phyloP scores from a whole-genome alignment of 2,113 vertebrate species.

The Pseudorhombus dupliciocellatus region DNA sequence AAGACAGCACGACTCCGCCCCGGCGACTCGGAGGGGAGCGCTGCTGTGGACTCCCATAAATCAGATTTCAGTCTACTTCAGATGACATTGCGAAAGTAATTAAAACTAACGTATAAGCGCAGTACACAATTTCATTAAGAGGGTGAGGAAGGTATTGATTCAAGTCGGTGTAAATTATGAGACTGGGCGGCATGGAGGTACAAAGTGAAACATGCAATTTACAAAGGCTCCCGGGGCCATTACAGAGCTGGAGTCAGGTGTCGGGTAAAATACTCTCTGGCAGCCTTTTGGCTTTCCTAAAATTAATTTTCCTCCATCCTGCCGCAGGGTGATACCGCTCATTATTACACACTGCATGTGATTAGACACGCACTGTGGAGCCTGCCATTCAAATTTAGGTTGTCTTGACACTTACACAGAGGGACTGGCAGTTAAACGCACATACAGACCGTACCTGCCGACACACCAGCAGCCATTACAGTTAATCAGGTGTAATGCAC shows the following conservation, averaged over 20 bases:
- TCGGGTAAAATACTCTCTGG: constrained; percentile 31
- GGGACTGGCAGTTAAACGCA: constrained; percentile 2
- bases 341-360: constrained; percentile 38
- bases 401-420: neutral
- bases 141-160: constrained; percentile 36
- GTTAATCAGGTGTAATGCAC: too few species aligned
- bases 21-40: neutral
- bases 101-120: constrained; percentile 19
- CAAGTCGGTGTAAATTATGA: constrained; percentile 40
- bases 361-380: constrained; percentile 41
- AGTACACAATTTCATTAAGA: constrained; percentile 37
- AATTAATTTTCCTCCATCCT: constrained; percentile 19
- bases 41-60: neutral
- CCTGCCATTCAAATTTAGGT: neutral
- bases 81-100: constrained; percentile 28
- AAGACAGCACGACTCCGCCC: neutral
- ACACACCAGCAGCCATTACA: neutral
- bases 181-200: constrained; percentile 5
- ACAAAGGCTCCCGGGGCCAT: constrained; percentile 24
- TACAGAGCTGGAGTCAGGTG: constrained; percentile 32
- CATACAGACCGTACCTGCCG: neutral
- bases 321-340: constrained; percentile 49
- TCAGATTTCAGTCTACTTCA: neutral
- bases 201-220: constrained; percentile 51
- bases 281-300: constrained; percentile 19